Percentiles rank a stretch among this genome's conserved stretches.
These are phyloP conservation scores for Cheilosia variabilis DNA, from an alignment of 2,888 invertebrate genomes.

Conservation along the genomic window DNA sequence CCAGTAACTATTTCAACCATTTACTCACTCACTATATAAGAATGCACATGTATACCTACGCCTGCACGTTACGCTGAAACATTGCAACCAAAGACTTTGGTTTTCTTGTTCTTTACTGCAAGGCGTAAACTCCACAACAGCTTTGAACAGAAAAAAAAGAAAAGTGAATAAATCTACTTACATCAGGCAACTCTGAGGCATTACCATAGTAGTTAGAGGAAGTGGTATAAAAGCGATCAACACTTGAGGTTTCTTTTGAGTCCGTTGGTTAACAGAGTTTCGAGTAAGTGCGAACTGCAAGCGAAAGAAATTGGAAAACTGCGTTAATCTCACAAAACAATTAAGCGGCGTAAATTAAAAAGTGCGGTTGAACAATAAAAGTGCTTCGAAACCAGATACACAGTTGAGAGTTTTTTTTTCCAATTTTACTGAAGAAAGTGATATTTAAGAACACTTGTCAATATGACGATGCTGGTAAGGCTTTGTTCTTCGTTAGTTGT, in stretches of 20 bases:
- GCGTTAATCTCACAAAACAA: conserved; percentile 51
- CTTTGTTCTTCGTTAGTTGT: conserved; percentile 5
- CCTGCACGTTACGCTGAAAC: conserved; percentile 50
- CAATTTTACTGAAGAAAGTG: not conserved
- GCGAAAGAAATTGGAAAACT: conserved; percentile 70
- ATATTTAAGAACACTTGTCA: conserved; percentile 15
- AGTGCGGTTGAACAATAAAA: conserved; percentile 45
- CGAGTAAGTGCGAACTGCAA: conserved; percentile 81
- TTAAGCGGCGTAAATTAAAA: conserved; percentile 33
- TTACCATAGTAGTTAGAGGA: conserved; percentile 70
- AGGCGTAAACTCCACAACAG: conserved; percentile 63
- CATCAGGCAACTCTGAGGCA: conserved; percentile 54
- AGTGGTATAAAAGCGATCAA: conserved; percentile 83
- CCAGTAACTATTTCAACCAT: conserved; percentile 41
- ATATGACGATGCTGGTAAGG: conserved; percentile 59
- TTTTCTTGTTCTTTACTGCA: conserved; percentile 63
- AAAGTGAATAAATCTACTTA: conserved; percentile 49
- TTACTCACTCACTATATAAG: conserved; percentile 39
- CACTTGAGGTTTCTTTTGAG: conserved; percentile 83
- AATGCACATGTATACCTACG: conserved; percentile 46
- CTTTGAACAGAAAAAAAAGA: conserved; percentile 16
- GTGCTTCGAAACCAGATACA: conserved; percentile 14
- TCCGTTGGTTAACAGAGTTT: conserved; percentile 83
- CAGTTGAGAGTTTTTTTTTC: not conserved
- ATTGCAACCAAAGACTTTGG: conserved; percentile 48